These are phyloP conservation scores for Tethea ocularis DNA, from an alignment of 2,888 invertebrate species.

Conservation along the genomic window DNA sequence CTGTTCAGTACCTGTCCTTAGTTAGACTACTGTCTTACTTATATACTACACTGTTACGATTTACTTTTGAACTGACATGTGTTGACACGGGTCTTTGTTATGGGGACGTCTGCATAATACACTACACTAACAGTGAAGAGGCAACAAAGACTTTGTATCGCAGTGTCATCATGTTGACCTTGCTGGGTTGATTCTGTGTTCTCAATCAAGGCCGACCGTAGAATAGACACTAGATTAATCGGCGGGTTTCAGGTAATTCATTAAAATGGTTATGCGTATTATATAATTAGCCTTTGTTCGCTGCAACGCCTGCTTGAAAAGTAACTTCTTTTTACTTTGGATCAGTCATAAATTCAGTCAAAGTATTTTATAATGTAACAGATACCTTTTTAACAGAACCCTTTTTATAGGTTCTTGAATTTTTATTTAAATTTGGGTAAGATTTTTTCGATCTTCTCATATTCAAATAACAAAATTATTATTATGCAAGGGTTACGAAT, in stretches of 20 bases:
- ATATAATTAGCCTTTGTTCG: neutral
- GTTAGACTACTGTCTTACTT: neutral
- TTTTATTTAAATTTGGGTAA: too few species aligned
- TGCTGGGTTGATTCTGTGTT: slow-evolving; percentile 62
- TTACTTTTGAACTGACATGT: slow-evolving; percentile 16
- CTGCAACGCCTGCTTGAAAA: neutral
- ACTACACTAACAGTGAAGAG: slow-evolving; percentile 14
- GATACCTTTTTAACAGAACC: too few species aligned
- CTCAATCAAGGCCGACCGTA: slow-evolving; percentile 15
- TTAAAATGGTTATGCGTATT: neutral
- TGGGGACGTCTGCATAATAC: slow-evolving; percentile 39
- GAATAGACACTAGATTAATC: slow-evolving; percentile 5
- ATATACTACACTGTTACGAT: neutral
- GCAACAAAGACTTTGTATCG: slow-evolving; percentile 48
- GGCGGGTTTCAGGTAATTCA: slow-evolving; percentile 2
- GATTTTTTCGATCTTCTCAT: too few species aligned
- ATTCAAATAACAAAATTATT: too few species aligned
- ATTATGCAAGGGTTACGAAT: too few species aligned
- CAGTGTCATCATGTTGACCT: slow-evolving; percentile 63
- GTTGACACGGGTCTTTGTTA: slow-evolving; percentile 32
- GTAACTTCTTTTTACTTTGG: neutral
- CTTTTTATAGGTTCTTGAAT: too few species aligned
- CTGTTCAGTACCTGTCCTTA: neutral
- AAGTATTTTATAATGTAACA: too few species aligned
- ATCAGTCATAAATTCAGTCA: too few species aligned